A percentile compares a stretch with the other conserved stretches of the same genome.
Conservation (phyloP, 1,140 invertebrate genomes). For the Scaptomyza montana region DNA sequence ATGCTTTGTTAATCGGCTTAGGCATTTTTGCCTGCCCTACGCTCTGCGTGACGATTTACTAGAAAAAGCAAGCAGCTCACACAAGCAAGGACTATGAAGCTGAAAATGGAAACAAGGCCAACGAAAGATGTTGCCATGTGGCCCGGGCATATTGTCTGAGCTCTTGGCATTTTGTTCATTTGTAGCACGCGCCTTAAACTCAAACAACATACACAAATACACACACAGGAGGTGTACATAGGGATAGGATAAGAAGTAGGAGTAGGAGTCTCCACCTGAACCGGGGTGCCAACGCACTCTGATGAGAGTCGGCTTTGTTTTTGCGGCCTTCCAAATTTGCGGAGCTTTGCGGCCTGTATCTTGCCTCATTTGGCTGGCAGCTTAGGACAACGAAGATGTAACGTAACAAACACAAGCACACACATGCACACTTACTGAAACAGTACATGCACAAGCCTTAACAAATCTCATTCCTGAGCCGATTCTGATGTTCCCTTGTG, state of each 20-base stretch:
- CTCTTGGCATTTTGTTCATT: conserved; percentile 62
- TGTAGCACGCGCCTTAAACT: conserved; percentile 69
- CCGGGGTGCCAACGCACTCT: conserved; percentile 27
- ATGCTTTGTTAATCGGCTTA: conserved; percentile 80
- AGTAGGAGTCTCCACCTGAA: conserved; percentile 26
- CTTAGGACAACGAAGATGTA: conserved; percentile 39
- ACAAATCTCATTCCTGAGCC: conserved; percentile 29
- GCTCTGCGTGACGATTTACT: conserved; percentile 39
- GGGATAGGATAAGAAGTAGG: background rate
- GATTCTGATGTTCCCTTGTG: conserved; percentile 41
- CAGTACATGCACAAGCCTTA: conserved; percentile 7
- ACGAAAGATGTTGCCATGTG: conserved; percentile 58
- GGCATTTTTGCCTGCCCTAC: conserved; percentile 59
- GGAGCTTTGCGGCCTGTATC: conserved; percentile 32
- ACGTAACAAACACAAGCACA: background rate
- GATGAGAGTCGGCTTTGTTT: conserved; percentile 53
- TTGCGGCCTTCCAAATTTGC: conserved; percentile 47
- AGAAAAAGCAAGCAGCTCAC: conserved; percentile 64
- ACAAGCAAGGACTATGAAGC: conserved; percentile 49
- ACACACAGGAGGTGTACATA: too few relatives aligned
- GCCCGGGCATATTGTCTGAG: conserved; percentile 36
- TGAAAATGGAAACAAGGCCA: background rate
- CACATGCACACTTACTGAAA: background rate
- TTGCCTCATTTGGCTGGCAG: conserved; percentile 71
- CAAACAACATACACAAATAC: conserved; percentile 21